Percentiles rank a stretch among this genome's conserved stretches.
Conservation (phyloP, 1,140 invertebrate species). For the Meloidogyne exigua region DNA sequence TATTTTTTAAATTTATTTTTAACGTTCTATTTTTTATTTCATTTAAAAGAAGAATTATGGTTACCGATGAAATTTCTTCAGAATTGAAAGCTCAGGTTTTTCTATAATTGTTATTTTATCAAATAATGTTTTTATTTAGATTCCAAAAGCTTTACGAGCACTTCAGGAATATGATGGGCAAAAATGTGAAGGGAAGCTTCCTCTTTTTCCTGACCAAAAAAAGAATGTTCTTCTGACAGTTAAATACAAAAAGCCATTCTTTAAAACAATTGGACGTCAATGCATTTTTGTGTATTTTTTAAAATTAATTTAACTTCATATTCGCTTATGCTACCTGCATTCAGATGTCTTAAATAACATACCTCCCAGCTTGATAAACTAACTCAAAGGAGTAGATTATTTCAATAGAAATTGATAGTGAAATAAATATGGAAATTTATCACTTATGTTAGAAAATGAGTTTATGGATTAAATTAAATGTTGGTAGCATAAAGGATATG, state of each 20-base stretch:
- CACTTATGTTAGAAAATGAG: too few relatives aligned
- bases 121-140: constrained; percentile 28
- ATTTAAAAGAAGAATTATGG: background rate
- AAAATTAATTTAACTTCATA: background rate
- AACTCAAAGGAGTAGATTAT: too few relatives aligned
- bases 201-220: constrained; percentile 38
- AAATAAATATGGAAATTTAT: too few relatives aligned
- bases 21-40: background rate
- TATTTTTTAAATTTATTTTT: background rate
- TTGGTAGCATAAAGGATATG: too few relatives aligned
- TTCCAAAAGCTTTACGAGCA: constrained; percentile 11
- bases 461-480: too few relatives aligned
- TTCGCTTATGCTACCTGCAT: too few relatives aligned
- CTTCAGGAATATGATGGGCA: constrained; percentile 31
- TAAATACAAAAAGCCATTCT: constrained; percentile 33
- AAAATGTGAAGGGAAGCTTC: constrained; percentile 18
- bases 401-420: too few relatives aligned
- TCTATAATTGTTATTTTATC: background rate
- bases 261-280: background rate
- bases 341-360: too few relatives aligned
- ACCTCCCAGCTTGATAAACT: too few relatives aligned
- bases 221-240: constrained; percentile 20
- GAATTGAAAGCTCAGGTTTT: constrained; percentile 14
- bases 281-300: background rate
- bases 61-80: background rate